A percentile compares a stretch with the other conserved stretches of the same genome.
Evolutionary conservation across 2,888 invertebrate species (phyloP).

Genomic region (Arctia plantaginis): DNA sequence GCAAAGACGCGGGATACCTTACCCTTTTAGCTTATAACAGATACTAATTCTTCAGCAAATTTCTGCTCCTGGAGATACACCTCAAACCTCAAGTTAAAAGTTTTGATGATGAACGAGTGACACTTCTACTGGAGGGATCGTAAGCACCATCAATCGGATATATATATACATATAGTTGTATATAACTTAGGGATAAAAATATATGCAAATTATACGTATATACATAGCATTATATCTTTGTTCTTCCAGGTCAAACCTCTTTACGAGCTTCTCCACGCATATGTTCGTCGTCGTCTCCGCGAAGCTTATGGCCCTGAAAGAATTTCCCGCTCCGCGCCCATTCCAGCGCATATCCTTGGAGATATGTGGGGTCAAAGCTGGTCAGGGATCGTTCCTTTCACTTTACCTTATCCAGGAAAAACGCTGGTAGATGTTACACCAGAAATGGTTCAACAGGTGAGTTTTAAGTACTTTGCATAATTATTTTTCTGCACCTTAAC

Average conservation of each 20-base stretch:
- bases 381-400: constrained; percentile 92
- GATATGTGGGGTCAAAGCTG: constrained; percentile 97
- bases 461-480: not conserved
- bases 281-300: constrained; percentile 93
- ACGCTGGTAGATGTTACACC: constrained; percentile 93
- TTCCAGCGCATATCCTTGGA: constrained; percentile 94
- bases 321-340: constrained; percentile 92
- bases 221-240: not conserved
- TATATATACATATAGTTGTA: too few species aligned
- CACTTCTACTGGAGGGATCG: too few species aligned
- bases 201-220: not conserved
- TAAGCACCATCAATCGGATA: too few species aligned
- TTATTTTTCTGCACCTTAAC: not conserved
- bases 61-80: not conserved
- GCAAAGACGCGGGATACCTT: not conserved
- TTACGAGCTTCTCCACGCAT: constrained; percentile 95
- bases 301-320: constrained; percentile 94
- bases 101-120: too few species aligned
- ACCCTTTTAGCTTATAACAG: not conserved
- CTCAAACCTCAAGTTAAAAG: not conserved
- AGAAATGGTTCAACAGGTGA: constrained; percentile 90
- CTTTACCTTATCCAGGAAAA: constrained; percentile 95
- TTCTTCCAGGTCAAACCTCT: constrained; percentile 90
- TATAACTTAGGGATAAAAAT: not conserved
- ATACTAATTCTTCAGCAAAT: not conserved